These are phyloP conservation scores for Lophura swinhoii DNA, from an alignment of 2,797 vertebrate species.

Conservation along the genomic window DNA sequence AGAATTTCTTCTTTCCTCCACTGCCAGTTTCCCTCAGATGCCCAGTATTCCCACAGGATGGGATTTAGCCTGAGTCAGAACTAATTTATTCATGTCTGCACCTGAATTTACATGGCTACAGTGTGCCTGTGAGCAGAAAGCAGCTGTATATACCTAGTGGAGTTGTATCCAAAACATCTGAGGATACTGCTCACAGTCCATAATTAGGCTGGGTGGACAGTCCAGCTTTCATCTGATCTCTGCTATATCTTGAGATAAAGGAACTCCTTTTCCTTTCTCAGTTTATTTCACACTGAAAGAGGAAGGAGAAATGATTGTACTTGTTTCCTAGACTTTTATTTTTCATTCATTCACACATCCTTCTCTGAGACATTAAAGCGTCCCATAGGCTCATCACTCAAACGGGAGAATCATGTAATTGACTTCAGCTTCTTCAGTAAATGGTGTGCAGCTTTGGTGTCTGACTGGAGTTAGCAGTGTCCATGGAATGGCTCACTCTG, in stretches of 20 bases:
- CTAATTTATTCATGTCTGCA: not conserved
- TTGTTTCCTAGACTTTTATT: not conserved
- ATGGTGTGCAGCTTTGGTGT: not conserved
- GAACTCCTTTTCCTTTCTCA: not conserved
- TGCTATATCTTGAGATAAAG: not conserved
- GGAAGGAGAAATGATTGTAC: not conserved
- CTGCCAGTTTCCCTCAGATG: not conserved
- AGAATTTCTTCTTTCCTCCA: not conserved
- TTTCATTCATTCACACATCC: not conserved
- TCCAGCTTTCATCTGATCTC: not conserved
- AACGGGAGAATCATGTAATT: not conserved
- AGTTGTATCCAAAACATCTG: not conserved
- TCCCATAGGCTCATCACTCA: not conserved
- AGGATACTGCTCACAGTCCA: not conserved
- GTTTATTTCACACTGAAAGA: not conserved
- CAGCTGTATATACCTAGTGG: not conserved
- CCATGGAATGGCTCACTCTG: not conserved
- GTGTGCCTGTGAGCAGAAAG: not conserved
- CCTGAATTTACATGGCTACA: not conserved
- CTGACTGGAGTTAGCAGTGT: not conserved
- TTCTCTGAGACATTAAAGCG: not conserved
- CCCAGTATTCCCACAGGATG: not conserved
- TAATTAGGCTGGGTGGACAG: not conserved
- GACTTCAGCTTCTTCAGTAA: not conserved
- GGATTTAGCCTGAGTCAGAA: not conserved